A percentile compares a stretch with the other conserved stretches of the same genome.
These are phyloP conservation scores for Erethizon dorsatum DNA, from an alignment of 2,797 vertebrate species.

Conservation along the genomic window DNA sequence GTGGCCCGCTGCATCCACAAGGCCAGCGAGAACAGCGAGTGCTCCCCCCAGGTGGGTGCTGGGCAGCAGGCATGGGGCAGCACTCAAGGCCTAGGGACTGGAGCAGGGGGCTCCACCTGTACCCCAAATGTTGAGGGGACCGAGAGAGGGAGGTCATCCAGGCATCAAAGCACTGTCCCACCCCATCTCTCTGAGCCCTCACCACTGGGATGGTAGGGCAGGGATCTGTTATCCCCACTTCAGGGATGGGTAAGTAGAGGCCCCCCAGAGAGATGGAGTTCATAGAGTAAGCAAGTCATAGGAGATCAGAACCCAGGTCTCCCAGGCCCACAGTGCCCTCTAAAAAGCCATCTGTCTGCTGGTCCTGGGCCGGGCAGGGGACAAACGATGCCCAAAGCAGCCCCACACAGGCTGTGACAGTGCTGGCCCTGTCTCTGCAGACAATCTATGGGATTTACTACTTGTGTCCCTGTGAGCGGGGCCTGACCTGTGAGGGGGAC, in stretches of 20 bases:
- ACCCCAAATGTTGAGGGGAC: fast-evolving
- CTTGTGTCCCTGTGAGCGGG: constrained; percentile 91
- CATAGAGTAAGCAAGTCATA: neutral
- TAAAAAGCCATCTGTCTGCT: neutral
- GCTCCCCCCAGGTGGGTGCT: constrained; percentile 87
- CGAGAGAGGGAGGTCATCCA: neutral
- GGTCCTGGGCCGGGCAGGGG: neutral
- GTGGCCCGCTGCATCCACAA: constrained; percentile 87
- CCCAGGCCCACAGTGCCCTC: neutral
- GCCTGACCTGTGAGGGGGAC: constrained; percentile 89
- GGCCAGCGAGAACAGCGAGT: constrained; percentile 88
- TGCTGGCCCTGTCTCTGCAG: constrained; percentile 81
- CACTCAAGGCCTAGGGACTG: no score
- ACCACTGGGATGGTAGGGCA: neutral
- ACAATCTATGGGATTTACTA: constrained; percentile 89
- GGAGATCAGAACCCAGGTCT: neutral
- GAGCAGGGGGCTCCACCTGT: neutral
- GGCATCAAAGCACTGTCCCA: neutral
- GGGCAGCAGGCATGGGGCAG: no score
- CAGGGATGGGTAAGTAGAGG: neutral
- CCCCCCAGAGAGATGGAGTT: neutral
- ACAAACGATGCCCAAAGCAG: neutral
- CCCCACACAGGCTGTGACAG: neutral
- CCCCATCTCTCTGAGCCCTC: neutral
- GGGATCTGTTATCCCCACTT: neutral